Conservation (phyloP, 2,113 vertebrate species). For the Platichthys stellatus region DNA sequence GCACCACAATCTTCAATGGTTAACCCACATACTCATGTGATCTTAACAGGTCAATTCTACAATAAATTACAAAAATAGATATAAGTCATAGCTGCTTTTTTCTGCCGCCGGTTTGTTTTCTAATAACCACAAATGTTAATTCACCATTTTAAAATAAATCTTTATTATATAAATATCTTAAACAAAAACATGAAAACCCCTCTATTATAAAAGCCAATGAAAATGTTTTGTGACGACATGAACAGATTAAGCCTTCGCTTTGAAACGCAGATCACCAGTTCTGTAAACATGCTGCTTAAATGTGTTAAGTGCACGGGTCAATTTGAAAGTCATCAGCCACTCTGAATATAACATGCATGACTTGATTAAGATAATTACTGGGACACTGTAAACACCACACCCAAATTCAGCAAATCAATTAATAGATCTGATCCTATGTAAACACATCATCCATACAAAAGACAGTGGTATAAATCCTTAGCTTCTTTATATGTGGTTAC, state of each 20-base stretch:
- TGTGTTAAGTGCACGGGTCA: neutral
- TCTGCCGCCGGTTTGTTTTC: neutral
- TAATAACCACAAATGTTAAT: neutral
- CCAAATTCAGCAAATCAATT: neutral
- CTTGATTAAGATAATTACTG: neutral
- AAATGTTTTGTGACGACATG: neutral
- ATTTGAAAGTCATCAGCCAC: neutral
- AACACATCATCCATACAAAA: conserved; percentile 15
- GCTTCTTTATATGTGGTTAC: neutral
- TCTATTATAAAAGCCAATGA: neutral
- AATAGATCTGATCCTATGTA: conserved; percentile 18
- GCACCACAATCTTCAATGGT: conserved; percentile 72
- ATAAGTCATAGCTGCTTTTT: conserved; percentile 10
- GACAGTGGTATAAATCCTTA: conserved; percentile 40
- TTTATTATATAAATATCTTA: conserved; percentile 38
- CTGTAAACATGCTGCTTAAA: neutral
- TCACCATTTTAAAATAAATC: conserved; percentile 11
- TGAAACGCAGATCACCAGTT: neutral
- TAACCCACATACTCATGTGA: conserved; percentile 76
- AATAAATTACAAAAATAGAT: conserved; percentile 73
- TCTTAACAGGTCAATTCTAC: conserved; percentile 70
- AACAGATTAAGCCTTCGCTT: neutral
- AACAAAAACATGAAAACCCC: neutral
- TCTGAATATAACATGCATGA: neutral
- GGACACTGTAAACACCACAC: conserved; percentile 29